phyloP scores from a whole-genome alignment of 2,113 vertebrate species.

The Dolichallabes microphthalmus region DNA sequence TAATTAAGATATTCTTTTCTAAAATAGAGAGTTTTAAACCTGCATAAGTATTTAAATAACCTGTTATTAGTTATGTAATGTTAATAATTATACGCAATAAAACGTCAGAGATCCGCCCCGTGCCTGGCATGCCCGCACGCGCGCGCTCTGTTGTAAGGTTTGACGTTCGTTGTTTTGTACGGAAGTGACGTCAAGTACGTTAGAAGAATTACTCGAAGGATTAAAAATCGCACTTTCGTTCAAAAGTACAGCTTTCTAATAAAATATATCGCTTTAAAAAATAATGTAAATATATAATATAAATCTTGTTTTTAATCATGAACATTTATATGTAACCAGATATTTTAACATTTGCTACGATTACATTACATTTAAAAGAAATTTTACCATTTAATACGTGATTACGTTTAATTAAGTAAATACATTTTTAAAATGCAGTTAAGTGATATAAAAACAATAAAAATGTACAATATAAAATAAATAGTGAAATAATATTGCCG shows the following conservation, averaged over 20 bases:
- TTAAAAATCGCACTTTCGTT: background rate
- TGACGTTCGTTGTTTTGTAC: conserved; percentile 61
- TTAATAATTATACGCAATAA: background rate
- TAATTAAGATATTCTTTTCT: background rate
- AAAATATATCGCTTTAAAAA: no score
- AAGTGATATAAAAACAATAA: no score
- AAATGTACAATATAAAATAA: no score
- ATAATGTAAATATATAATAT: no score
- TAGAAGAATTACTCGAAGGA: conserved; percentile 4
- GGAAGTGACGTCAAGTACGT: conserved; percentile 50
- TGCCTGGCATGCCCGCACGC: no score
- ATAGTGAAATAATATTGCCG: background rate
- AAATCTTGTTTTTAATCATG: background rate
- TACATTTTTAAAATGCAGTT: no score
- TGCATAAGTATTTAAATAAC: background rate
- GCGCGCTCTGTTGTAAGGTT: conserved; percentile 41
- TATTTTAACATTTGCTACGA: background rate
- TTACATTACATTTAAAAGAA: background rate
- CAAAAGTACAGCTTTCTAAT: background rate
- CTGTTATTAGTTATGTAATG: background rate
- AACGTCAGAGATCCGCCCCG: background rate
- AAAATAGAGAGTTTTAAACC: background rate
- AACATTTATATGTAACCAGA: background rate
- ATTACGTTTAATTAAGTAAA: background rate
- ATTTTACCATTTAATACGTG: background rate